phyloP scores from a whole-genome alignment of 2,113 vertebrate species.

The Piaya cayana region DNA sequence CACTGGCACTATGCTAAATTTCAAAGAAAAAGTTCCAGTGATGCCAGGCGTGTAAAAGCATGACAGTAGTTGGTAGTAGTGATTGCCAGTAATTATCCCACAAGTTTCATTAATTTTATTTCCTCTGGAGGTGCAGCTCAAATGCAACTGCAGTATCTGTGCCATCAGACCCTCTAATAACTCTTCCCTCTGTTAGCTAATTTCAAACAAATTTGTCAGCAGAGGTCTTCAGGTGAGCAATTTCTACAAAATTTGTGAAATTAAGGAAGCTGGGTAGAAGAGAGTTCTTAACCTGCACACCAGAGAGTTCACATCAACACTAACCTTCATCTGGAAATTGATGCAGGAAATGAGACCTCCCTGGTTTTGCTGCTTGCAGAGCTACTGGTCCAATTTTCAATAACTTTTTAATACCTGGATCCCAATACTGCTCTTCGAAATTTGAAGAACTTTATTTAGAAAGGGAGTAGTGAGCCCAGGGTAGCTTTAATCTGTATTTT shows the following conservation, averaged over 20 bases:
- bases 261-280: neutral
- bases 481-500: neutral
- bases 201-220: too few relatives aligned
- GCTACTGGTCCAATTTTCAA: neutral
- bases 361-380: neutral
- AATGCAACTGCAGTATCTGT: neutral
- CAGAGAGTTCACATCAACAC: accelerated
- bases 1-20: neutral
- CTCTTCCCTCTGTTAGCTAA: too few relatives aligned
- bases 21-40: neutral
- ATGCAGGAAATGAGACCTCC: neutral
- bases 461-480: neutral
- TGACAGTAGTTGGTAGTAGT: neutral
- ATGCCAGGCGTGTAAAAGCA: neutral
- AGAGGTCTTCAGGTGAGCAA: too few relatives aligned
- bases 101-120: neutral
- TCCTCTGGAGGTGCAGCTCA: neutral
- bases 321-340: neutral
- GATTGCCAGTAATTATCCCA: neutral
- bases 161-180: neutral
- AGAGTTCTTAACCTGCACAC: neutral
- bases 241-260: too few relatives aligned
- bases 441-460: neutral
- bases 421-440: neutral
- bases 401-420: neutral